Base-by-base conservation (phyloP, 2,113 vertebrate species). In the Ornithorhynchus anatinus region DNA sequence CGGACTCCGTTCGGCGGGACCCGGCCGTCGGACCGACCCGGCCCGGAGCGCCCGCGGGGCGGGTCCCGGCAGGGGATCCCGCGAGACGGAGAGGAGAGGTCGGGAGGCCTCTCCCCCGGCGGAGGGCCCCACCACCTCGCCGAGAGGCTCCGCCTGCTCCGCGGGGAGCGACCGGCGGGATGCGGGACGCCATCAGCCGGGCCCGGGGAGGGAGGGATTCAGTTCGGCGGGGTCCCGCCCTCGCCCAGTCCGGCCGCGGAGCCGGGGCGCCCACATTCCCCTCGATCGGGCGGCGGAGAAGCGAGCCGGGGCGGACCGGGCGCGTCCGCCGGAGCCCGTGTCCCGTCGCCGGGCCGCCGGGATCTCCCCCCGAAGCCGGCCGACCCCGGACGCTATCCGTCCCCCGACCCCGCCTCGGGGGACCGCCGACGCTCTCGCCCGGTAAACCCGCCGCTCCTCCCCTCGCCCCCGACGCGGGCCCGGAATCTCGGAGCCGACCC, bases 321-420 rank as follows among this genome's bases (percentile, higher is more conserved):
- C 92, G 2, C 91, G 94, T 78, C 94, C 92, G 11, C 85, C 93
- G 40, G 95, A 96, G 80, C 94, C 95, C 5, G 79, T 96, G 47
- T 75, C 67, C 66, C 86, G 92, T 72, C 89, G 69, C 62, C 90
- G 90, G 50, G 53, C 56, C 38, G 33, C 32, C 66, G 42, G 14
- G 47, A 39, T 22, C 44, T 50, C 48, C 59, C 29, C 40, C 9
- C 36, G 16, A 45, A 84, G 51, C 11, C 51, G 10, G 20, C 45
- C 31, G 51, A 66, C 4, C 29, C 36, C 0, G 5, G 31, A 72
- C 81, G 79, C 23, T 71, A 84, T 61, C 22, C 39, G 36, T 42
- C 43, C 63, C 73, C 57, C 1, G 29, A 14, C 19, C 51, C 40
- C 50, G 71, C 52, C 59, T 73, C 44, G 27, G 54, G 37, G 53